These are phyloP conservation scores for Campoletis sonorensis DNA, from an alignment of 1,140 invertebrate genomes.

Conservation along the genomic window DNA sequence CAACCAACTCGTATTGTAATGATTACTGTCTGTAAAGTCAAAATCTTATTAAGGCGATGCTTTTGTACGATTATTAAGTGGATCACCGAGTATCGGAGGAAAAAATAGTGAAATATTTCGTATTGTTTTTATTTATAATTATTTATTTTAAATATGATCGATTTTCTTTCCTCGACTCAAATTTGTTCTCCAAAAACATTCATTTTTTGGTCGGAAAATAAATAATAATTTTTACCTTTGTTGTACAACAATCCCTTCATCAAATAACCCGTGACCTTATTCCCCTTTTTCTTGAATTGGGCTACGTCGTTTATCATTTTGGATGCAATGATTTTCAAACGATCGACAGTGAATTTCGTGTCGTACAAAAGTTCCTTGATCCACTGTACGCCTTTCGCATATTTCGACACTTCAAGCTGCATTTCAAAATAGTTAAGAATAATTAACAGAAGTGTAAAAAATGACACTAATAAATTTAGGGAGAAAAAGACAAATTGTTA, in stretches of 20 bases:
- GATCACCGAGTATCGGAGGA: too few relatives aligned
- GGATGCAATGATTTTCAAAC: conserved; percentile 85
- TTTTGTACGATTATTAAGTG: background rate
- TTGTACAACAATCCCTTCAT: conserved; percentile 81
- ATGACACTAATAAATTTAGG: conserved; percentile 13
- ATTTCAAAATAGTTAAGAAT: background rate
- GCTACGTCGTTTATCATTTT: conserved; percentile 88
- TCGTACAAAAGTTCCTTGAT: conserved; percentile 86
- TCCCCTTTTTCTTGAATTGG: conserved; percentile 82
- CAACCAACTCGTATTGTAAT: conserved; percentile 82
- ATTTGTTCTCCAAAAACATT: too few relatives aligned
- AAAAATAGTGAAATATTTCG: too few relatives aligned
- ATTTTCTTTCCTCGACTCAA: too few relatives aligned
- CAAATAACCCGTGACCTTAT: conserved; percentile 79
- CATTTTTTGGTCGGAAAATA: conserved; percentile 1
- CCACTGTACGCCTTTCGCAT: conserved; percentile 85
- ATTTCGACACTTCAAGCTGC: conserved; percentile 87
- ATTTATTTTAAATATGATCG: too few relatives aligned
- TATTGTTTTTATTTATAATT: too few relatives aligned
- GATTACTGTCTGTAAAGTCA: conserved; percentile 82
- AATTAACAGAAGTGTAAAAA: conserved; percentile 41
- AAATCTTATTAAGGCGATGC: conserved; percentile 8
- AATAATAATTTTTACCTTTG: conserved; percentile 75
- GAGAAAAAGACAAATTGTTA: conserved; percentile 22
- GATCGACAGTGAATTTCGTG: conserved; percentile 83